Percentiles rank a stretch among this genome's conserved stretches.
Evolutionary conservation across 2,888 invertebrate genomes (phyloP).

Genomic region (Sinopyrophorus schimmeli): DNA sequence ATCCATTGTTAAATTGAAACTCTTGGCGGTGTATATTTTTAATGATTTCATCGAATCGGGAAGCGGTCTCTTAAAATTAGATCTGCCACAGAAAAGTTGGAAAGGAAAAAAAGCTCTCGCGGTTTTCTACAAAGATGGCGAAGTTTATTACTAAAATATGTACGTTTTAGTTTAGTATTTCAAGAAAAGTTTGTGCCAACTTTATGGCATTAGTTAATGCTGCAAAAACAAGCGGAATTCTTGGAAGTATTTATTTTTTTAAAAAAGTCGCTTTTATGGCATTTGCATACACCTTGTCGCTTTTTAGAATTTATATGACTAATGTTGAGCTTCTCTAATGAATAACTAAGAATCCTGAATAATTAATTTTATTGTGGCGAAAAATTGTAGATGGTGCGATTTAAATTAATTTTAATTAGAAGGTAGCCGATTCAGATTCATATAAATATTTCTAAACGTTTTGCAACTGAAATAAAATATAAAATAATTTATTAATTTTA

Average conservation of each 20-base stretch:
- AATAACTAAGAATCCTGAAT: no score
- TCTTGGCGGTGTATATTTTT: no score
- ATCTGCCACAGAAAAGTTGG: slow-evolving; percentile 11
- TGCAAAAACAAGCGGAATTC: slow-evolving; percentile 1
- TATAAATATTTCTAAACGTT: no score
- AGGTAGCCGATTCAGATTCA: no score
- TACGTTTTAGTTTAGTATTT: slow-evolving; percentile 9
- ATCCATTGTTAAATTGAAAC: no score
- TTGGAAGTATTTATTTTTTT: slow-evolving; percentile 6
- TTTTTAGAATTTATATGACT: slow-evolving; percentile 4
- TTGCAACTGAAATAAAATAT: no score
- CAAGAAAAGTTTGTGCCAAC: slow-evolving; percentile 8
- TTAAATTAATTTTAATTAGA: no score
- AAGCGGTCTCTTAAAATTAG: slow-evolving; percentile 14
- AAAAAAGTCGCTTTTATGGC: slow-evolving; percentile 1
- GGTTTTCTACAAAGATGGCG: slow-evolving; percentile 8
- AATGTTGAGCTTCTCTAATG: no score
- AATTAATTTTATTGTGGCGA: no score
- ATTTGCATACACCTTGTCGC: slow-evolving; percentile 7
- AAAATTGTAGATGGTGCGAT: no score
- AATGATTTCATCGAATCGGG: slow-evolving; percentile 26
- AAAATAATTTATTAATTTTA: no score
- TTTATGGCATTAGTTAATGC: slow-evolving; percentile 3
- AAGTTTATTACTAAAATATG: slow-evolving; percentile 16
- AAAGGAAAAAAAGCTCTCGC: slow-evolving; percentile 8